Base-by-base conservation (phyloP, 2,113 vertebrate species). In the Neopipo cinnamomea region DNA sequence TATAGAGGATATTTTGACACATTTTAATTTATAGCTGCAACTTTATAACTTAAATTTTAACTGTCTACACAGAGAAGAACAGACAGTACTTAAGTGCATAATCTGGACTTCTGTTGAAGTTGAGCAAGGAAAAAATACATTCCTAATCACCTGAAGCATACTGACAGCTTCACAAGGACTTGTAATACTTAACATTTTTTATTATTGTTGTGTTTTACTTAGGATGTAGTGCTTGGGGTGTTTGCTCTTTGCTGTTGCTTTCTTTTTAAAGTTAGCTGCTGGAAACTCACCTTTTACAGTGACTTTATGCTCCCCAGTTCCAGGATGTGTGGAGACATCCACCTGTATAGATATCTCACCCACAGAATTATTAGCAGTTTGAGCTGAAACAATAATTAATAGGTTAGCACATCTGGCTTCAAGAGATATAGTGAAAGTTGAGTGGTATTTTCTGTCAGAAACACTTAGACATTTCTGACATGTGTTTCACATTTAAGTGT, bases 241-340 rank as follows among this genome's bases (percentile, higher is more conserved):
- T 39, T 73, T 82, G 50, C 11, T 61, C 35, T 47, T 68, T 33
- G 19, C 58, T 58, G 22, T 50, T 78, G 49, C 27, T 67, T 86
- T 91, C 22, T 53, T 47, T 79, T 93, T 56, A 37, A 92, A 53
- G 41, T 6, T 58, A 70, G 15, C 9, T 62, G 1, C 72, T 75
- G 30, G 5, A 71, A 70, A 71, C 97, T 95, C 98, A 99, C 99
- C 98, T 98, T 99, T 99, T 52, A 99, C 99, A 85, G 98, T 99
- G 98, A 99, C 98, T 98, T 99, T 99, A 95, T 99, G 99, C 86
- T 99, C 99, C 56, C 99, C 99, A 5, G 99, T 99, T 92, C 99
- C 99, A 70, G 99, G 99, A 90, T 98, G 98, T 88, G 99, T 98
- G 67, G 99, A 97, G 88, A 99, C 82, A 92, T 99, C 99, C 97